Base-by-base conservation (phyloP, 2,888 invertebrate species). In the Phalera bucephala region DNA sequence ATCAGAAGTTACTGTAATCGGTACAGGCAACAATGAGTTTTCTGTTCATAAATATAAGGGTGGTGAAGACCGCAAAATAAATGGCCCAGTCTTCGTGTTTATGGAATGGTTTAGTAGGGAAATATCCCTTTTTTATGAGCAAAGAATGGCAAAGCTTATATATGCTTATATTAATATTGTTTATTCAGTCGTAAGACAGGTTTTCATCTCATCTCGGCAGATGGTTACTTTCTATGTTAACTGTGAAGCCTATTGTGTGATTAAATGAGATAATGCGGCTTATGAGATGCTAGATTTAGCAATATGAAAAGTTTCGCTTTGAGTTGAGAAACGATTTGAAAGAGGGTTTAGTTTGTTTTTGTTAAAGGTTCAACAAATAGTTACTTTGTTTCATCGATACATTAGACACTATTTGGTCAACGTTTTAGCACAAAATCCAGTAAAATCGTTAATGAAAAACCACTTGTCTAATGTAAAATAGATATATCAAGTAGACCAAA, bases 111-210 rank as follows among this genome's bases (percentile, higher is more conserved):
- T 86, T 82, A 80, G 83, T 78, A 83, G 74, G 78, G 73, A 83
- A 81, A 86, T 83, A 85, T 83, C 72, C 81, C 71, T 72, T 82
- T 86, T 86, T 86, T 86, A 87, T 78, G 85, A 80, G 76, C 79
- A 81, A 81, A 79, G 74, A 85, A 86, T 82, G 77, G 76, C 66
- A 68, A 59, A 68, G 81, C 73, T 86, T 85, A 75, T 75, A 77
- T 82, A 79, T 75, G 77, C 55, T 57, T 73, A 74, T 81, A 83
- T 84, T 81, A 80, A 74, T 76, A 79, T 72, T 78, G 79, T 81
- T 82, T 80, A 79, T 76, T 57, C 63, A 68, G 70, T 64, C 67
- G 56, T 63, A 65, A 67, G 63, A 56, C 45, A 52, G 55, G 58
- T 45, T 52, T 52, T 55, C 44, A 53, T 51, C 38, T 51, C 50